Evolutionary conservation across 2,797 vertebrate species (phyloP).

Genomic region (Gila robusta): DNA sequence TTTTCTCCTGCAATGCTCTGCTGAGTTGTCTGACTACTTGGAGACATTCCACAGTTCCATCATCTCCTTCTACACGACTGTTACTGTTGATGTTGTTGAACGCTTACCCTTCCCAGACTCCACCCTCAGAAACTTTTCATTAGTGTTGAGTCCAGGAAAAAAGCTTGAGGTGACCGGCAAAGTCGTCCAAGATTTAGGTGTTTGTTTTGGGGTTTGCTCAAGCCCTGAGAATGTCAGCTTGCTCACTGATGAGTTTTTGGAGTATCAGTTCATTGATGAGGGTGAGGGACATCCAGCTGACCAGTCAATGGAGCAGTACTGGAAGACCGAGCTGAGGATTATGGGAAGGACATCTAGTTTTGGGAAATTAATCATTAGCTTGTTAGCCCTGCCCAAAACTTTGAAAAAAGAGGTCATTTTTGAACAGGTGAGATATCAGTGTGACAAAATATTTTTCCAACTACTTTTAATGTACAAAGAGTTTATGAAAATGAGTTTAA

Average conservation of each 20-base stretch:
- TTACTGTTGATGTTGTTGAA: conserved; percentile 62
- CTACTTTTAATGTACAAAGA: background rate
- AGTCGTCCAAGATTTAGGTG: conserved; percentile 61
- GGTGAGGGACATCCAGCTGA: background rate
- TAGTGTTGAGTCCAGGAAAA: conserved; percentile 64
- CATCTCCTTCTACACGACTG: conserved; percentile 67
- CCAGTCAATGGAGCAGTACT: conserved; percentile 56
- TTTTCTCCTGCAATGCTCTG: conserved; percentile 52
- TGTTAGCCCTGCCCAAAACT: conserved; percentile 73
- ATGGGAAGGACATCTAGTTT: conserved; percentile 55
- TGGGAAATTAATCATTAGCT: conserved; percentile 67
- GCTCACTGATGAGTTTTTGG: conserved; percentile 62
- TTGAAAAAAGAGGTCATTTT: conserved; percentile 68
- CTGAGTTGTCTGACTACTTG: conserved; percentile 49
- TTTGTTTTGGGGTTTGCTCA: conserved; percentile 64
- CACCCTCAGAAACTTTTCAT: conserved; percentile 62
- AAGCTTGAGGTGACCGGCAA: conserved; percentile 43
- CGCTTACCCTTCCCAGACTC: conserved; percentile 66
- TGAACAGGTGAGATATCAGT: conserved; percentile 66
- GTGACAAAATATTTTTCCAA: background rate
- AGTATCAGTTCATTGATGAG: conserved; percentile 43
- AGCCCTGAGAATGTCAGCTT: background rate
- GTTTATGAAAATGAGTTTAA: background rate
- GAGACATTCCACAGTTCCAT: conserved; percentile 62
- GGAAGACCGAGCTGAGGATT: conserved; percentile 61